These are phyloP conservation scores for Neoniphon sammara DNA, from an alignment of 2,797 vertebrate genomes.

Conservation along the genomic window DNA sequence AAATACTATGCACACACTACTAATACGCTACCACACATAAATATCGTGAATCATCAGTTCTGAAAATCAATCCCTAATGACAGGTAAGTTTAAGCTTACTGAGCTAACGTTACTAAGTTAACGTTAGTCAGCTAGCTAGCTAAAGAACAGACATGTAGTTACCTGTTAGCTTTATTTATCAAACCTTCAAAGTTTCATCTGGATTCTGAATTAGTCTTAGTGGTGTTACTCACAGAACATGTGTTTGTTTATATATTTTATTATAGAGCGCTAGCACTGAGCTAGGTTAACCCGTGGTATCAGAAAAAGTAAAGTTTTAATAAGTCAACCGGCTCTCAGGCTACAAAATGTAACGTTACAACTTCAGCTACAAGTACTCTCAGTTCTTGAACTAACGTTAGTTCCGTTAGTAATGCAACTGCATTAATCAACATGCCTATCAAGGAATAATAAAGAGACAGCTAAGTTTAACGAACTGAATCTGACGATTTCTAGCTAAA, in stretches of 20 bases:
- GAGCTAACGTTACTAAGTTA: neutral
- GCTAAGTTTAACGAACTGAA: fast-evolving
- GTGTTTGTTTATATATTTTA: neutral
- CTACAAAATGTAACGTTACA: slow-evolving; percentile 17
- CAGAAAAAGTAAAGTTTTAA: slow-evolving; percentile 24
- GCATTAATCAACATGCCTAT: fast-evolving
- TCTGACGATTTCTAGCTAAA: neutral
- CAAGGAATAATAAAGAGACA: neutral
- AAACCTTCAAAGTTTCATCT: neutral
- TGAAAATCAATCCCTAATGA: slow-evolving; percentile 46
- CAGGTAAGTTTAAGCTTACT: slow-evolving; percentile 5
- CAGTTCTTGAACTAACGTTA: slow-evolving; percentile 33
- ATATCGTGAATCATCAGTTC: slow-evolving; percentile 33
- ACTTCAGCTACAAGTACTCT: slow-evolving; percentile 39
- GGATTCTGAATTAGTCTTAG: no score
- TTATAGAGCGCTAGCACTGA: neutral
- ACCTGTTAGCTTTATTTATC: slow-evolving; percentile 6
- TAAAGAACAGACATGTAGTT: no score
- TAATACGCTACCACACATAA: slow-evolving; percentile 29
- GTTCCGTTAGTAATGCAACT: fast-evolving
- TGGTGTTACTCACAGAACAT: neutral
- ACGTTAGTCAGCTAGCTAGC: neutral
- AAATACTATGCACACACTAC: neutral
- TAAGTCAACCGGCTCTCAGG: slow-evolving; percentile 49
- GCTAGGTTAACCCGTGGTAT: slow-evolving; percentile 4